Conservation (phyloP, 2,888 invertebrate genomes). For the Heliconius aoede region DNA sequence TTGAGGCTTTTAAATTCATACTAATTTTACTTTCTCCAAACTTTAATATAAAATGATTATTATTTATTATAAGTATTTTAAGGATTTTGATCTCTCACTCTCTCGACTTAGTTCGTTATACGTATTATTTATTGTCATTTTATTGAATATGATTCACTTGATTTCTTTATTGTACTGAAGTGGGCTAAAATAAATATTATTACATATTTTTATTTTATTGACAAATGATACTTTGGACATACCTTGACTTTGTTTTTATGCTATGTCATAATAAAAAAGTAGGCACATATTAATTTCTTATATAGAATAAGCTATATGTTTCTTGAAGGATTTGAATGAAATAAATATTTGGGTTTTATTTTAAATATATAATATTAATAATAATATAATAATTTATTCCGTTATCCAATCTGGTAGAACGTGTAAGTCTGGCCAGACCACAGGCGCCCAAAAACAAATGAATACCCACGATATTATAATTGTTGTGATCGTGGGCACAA, state of each 20-base stretch:
- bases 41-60: background rate
- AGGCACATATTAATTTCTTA: background rate
- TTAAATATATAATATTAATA: too few relatives aligned
- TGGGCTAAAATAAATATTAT: constrained; percentile 17
- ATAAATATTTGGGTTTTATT: constrained; percentile 1
- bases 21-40: background rate
- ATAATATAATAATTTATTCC: constrained; percentile 29
- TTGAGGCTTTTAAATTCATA: constrained; percentile 7
- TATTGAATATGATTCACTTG: background rate
- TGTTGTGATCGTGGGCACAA: constrained; percentile 59
- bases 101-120: background rate
- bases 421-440: constrained; percentile 64
- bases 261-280: background rate
- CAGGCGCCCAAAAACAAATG: constrained; percentile 63
- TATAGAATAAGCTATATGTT: background rate
- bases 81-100: constrained; percentile 8
- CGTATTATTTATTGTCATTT: background rate
- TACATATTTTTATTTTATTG: background rate
- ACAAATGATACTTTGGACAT: background rate
- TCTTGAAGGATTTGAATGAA: background rate
- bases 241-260: background rate
- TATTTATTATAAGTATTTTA: constrained; percentile 22
- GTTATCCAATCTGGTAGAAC: constrained; percentile 48
- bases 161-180: constrained; percentile 12
- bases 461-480: constrained; percentile 60